These are phyloP conservation scores for Lethenteron reissneri DNA, from an alignment of 2,113 vertebrate genomes.

Conservation along the genomic window DNA sequence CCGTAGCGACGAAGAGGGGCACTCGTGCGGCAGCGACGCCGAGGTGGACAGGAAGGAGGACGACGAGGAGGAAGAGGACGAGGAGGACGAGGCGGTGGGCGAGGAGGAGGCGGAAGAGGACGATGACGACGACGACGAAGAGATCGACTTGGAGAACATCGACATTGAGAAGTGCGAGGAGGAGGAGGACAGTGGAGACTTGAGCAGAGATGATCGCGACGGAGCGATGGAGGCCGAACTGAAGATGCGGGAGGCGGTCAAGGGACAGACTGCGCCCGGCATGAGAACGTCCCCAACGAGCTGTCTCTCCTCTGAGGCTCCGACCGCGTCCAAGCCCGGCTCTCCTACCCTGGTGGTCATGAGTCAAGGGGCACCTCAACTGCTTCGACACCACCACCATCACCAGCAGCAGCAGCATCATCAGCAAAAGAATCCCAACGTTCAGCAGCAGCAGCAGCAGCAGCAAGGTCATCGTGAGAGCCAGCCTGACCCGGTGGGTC, in stretches of 20 bases:
- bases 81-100: slow-evolving; percentile 85
- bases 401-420: too few species aligned
- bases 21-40: slow-evolving; percentile 69
- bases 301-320: too few species aligned
- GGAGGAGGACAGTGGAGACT: slow-evolving; percentile 80
- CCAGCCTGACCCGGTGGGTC: neutral
- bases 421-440: too few species aligned
- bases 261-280: neutral
- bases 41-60: slow-evolving; percentile 83
- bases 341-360: too few species aligned
- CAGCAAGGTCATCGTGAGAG: too few species aligned
- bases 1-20: slow-evolving; percentile 65
- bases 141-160: slow-evolving; percentile 93
- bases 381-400: too few species aligned
- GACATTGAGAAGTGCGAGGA: slow-evolving; percentile 98
- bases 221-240: slow-evolving; percentile 25
- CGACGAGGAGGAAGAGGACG: slow-evolving; percentile 74
- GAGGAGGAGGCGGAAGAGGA: slow-evolving; percentile 84
- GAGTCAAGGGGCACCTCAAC: too few species aligned
- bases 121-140: slow-evolving; percentile 87
- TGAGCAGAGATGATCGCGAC: slow-evolving; percentile 75
- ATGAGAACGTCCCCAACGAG: neutral
- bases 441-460: too few species aligned
- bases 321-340: too few species aligned
- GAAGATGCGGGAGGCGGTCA: slow-evolving; percentile 29